Conservation (phyloP, 1,140 invertebrate genomes). For the Drosophila tani region DNA sequence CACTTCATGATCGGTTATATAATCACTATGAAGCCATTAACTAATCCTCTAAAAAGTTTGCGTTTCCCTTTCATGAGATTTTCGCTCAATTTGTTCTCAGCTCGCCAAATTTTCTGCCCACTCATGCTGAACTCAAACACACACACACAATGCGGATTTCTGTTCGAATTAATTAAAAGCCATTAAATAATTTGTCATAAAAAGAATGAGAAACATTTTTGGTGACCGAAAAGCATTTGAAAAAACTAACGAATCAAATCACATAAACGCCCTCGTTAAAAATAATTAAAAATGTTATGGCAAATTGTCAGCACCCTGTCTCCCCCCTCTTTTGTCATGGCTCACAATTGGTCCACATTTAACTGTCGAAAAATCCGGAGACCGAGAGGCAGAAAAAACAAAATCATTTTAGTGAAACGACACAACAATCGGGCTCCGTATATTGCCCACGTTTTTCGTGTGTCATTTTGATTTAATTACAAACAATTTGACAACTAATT, state of each 20-base stretch:
- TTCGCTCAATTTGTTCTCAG: constrained; percentile 32
- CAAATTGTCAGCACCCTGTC: constrained; percentile 79
- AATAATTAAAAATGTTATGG: constrained; percentile 82
- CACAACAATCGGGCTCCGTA: constrained; percentile 35
- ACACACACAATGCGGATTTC: constrained; percentile 46
- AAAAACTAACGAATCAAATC: constrained; percentile 53
- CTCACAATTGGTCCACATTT: constrained; percentile 75
- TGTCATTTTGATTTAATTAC: constrained; percentile 83
- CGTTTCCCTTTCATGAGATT: constrained; percentile 31
- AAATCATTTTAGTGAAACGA: constrained; percentile 78
- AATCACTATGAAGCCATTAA: constrained; percentile 37
- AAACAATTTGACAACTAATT: constrained; percentile 84
- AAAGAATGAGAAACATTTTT: constrained; percentile 59
- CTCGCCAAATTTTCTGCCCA: constrained; percentile 70
- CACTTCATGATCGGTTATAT: constrained; percentile 27
- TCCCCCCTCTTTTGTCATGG: constrained; percentile 46
- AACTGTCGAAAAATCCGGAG: constrained; percentile 49
- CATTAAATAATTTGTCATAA: constrained; percentile 80
- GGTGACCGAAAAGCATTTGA: constrained; percentile 25
- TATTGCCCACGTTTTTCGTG: constrained; percentile 47
- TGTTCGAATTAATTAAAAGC: constrained; percentile 71
- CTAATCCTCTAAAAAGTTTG: constrained; percentile 33
- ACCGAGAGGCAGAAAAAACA: constrained; percentile 35
- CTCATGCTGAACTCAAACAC: constrained; percentile 69
- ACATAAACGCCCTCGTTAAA: constrained; percentile 82